A percentile compares a stretch with the other conserved stretches of the same genome.
These are phyloP conservation scores for Bradypus variegatus DNA, from an alignment of 2,797 vertebrate genomes.

Conservation along the genomic window DNA sequence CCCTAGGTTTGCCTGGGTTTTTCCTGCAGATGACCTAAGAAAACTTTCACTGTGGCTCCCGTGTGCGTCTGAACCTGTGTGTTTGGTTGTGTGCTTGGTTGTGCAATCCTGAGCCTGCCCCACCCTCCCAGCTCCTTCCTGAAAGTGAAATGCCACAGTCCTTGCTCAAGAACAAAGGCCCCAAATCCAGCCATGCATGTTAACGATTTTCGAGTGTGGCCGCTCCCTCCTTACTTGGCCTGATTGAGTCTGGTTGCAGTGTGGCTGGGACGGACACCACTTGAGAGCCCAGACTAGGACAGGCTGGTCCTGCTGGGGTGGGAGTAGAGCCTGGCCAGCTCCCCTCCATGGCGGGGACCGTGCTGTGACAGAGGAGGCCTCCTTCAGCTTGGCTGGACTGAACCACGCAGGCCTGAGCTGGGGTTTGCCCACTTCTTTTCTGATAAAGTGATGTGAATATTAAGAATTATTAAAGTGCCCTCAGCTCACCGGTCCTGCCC, in stretches of 20 bases:
- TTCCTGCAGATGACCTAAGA: neutral
- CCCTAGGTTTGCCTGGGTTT: neutral
- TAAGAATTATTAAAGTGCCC: too few relatives aligned
- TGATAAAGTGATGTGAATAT: too few relatives aligned
- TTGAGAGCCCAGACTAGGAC: neutral
- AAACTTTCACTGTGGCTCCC: neutral
- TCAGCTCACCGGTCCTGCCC: too few relatives aligned
- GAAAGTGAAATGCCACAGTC: conserved; percentile 55
- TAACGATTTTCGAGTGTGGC: conserved; percentile 59
- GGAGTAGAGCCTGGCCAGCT: neutral
- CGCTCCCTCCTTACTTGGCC: conserved; percentile 50
- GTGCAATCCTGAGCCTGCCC: conserved; percentile 20
- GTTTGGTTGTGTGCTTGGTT: conserved; percentile 23
- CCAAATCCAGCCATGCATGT: conserved; percentile 2
- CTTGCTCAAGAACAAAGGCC: conserved; percentile 59
- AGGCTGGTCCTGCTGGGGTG: neutral
- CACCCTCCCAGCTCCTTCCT: conserved; percentile 55
- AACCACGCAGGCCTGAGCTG: neutral
- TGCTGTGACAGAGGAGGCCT: neutral
- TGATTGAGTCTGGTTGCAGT: neutral
- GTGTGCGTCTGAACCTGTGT: conserved; percentile 41
- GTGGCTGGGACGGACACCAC: neutral
- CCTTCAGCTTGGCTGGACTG: neutral
- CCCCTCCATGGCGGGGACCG: neutral
- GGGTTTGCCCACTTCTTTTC: neutral